A percentile compares a stretch with the other conserved stretches of the same genome.
Evolutionary conservation across 35 echinoderm and acorn worm species (phyloP).

Genomic region (Apostichopus japonicus): DNA sequence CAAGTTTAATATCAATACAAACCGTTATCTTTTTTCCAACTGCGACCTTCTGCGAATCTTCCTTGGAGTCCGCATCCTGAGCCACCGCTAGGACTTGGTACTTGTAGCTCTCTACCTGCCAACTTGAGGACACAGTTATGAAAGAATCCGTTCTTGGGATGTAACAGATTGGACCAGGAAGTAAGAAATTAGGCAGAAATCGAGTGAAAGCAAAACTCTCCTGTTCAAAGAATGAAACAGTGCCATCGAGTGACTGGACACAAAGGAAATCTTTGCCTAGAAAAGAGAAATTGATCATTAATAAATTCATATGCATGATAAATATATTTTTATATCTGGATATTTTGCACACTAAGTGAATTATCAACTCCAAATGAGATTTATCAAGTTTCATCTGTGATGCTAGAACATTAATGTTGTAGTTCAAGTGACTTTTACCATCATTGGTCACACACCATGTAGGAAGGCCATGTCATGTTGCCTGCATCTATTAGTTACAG

Average conservation of each 20-base stretch:
- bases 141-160: constrained; percentile 92
- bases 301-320: neutral
- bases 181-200: constrained; percentile 92
- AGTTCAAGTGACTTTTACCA: too few relatives aligned
- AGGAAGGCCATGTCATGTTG: too few relatives aligned
- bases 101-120: constrained; percentile 96
- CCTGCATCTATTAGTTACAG: too few relatives aligned
- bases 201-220: constrained; percentile 98
- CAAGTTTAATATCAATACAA: neutral
- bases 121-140: constrained; percentile 88
- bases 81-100: constrained; percentile 96
- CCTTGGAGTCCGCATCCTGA: constrained; percentile 83
- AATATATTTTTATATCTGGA: neutral
- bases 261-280: constrained; percentile 97
- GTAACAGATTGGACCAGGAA: constrained; percentile 87
- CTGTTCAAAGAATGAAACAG: constrained; percentile 98
- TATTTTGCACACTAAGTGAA: neutral
- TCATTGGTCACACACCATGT: too few relatives aligned
- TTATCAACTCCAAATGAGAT: too few relatives aligned
- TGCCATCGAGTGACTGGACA: constrained; percentile 95
- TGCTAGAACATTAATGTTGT: too few relatives aligned
- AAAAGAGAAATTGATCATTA: neutral
- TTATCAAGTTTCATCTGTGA: too few relatives aligned
- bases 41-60: constrained; percentile 88
- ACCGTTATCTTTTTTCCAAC: constrained; percentile 91